Base-by-base conservation (phyloP, 1,140 invertebrate species). In the Papilio xuthus region DNA sequence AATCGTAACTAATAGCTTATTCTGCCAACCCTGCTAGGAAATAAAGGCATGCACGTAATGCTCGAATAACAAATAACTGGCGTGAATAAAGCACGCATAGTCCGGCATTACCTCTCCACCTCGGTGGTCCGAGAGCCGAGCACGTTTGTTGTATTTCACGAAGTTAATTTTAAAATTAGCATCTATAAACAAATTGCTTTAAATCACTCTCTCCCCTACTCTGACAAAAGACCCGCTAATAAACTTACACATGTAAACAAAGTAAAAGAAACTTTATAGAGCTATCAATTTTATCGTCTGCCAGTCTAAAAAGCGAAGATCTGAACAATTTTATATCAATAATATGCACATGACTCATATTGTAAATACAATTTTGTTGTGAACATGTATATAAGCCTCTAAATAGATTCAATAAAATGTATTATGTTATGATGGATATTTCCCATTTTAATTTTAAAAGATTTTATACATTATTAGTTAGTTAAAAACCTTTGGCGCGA, bases 141-240 rank as follows among this genome's bases (percentile, higher is more conserved):
- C 90, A 91, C 90, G 90, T 91, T 91, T 92, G 86, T 91, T 88
- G 84, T 88, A 88, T 88, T 89, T 88, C 90, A 90, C 87, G 88
- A 90, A 83, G 86, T 90, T 88, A 88, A 90, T 90, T 92, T 92
- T 90, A 92, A 92, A 93, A 92, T 93, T 90, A 91, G 87, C 89
- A 86, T 89, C 81, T 81, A 82, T 86, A 88, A 89, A 90, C 86
- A 88, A 88, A 90, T 89, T 89, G 84, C 82, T 84, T 85, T 80
- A 85, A 87, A 90, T 89, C 83, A 84, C 86, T 84, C 83, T 78
- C 83, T 81, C 77, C 82, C 63, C 70, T 74, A 71, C 81, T 78
- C 80, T 82, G 82, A 88, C 85, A 85, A 85, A 88, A 83, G 82
- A 83, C 71, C 60, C 70, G 80, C 80, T 84, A 86, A 86, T 86